These are phyloP conservation scores for Litoditis marina DNA, from an alignment of 2,888 invertebrate genomes.

Conservation along the genomic window DNA sequence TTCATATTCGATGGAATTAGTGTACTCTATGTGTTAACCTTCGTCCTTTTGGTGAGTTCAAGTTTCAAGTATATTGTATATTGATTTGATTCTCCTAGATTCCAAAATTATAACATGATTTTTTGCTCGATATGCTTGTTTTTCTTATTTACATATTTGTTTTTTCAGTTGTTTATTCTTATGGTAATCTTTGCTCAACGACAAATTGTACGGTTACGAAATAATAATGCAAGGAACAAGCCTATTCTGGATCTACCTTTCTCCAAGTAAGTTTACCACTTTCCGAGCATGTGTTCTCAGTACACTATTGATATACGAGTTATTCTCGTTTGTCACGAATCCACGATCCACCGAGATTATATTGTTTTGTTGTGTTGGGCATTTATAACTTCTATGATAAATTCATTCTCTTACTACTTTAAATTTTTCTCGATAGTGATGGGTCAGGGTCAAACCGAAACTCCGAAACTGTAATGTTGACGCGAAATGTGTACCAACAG, in stretches of 20 bases:
- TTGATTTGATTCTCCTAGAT: background rate
- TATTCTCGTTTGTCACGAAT: too few species aligned
- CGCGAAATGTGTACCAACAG: too few species aligned
- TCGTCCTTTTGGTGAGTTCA: conserved; percentile 22
- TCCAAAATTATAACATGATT: too few species aligned
- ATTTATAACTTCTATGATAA: too few species aligned
- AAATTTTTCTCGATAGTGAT: too few species aligned
- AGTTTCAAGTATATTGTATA: background rate
- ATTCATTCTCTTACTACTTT: too few species aligned
- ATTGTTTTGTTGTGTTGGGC: too few species aligned
- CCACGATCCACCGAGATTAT: too few species aligned
- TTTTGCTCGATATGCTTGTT: background rate
- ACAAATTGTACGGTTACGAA: conserved; percentile 52
- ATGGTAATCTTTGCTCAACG: conserved; percentile 40
- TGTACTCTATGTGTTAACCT: conserved; percentile 27
- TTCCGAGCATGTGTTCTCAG: background rate
- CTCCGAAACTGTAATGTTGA: too few species aligned
- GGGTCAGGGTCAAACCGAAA: too few species aligned
- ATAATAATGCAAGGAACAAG: conserved; percentile 48
- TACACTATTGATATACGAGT: background rate
- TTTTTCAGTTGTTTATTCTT: conserved; percentile 38
- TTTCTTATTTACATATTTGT: too few species aligned
- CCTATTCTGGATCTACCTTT: conserved; percentile 35
- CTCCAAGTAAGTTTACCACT: conserved; percentile 16
- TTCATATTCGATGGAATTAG: conserved; percentile 38